A percentile compares a stretch with the other conserved stretches of the same genome.
These are phyloP conservation scores for Turdus rufiventris DNA, from an alignment of 2,113 vertebrate genomes.

Conservation along the genomic window DNA sequence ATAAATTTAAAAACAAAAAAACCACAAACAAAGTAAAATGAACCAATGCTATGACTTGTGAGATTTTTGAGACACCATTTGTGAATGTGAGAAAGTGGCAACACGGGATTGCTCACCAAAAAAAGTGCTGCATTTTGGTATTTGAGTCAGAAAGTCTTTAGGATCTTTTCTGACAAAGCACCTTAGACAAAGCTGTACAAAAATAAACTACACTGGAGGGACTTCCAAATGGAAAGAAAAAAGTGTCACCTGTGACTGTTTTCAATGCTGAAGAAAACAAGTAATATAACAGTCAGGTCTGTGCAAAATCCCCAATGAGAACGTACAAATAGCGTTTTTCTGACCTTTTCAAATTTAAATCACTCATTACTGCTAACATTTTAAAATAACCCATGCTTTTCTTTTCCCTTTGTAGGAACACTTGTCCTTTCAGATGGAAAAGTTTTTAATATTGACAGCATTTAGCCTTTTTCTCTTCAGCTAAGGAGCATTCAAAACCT, in stretches of 20 bases:
- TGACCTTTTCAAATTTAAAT: conserved; percentile 44
- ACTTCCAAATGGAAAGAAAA: neutral
- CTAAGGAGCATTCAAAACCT: conserved; percentile 6
- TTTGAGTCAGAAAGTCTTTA: neutral
- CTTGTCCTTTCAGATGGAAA: neutral
- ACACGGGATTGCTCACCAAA: neutral
- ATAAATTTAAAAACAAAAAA: neutral
- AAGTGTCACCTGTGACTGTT: neutral
- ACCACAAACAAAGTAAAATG: neutral
- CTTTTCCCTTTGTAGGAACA: neutral
- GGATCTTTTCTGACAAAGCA: neutral
- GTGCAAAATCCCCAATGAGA: neutral
- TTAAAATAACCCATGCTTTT: neutral
- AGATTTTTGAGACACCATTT: neutral
- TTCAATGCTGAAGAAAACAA: neutral
- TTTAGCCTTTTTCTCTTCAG: neutral
- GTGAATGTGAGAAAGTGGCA: neutral
- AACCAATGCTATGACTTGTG: neutral
- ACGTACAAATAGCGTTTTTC: neutral
- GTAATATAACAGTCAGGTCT: neutral
- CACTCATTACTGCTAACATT: conserved; percentile 22
- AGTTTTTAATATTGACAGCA: neutral
- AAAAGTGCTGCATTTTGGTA: neutral
- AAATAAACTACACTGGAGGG: neutral
- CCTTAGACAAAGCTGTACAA: neutral